A percentile compares a stretch with the other conserved stretches of the same genome.
These are phyloP conservation scores for Helarctos malayanus DNA, from an alignment of 2,797 vertebrate genomes.

Conservation along the genomic window DNA sequence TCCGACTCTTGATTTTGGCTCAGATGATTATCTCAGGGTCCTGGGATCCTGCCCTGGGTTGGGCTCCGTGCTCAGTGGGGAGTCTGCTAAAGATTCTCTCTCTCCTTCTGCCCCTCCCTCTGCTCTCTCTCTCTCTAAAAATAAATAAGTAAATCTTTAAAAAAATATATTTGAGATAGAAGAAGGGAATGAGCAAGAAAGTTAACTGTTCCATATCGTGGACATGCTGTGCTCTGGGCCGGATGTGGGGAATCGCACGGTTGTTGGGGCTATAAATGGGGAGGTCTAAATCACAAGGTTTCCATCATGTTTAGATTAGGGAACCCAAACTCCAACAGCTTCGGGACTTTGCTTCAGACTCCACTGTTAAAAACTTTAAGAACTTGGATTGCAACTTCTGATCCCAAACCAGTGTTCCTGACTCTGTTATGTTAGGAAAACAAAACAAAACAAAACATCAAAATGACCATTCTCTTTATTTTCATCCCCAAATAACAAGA, in stretches of 20 bases:
- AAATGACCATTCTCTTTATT: background rate
- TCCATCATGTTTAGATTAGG: fast-evolving
- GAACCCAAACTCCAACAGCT: background rate
- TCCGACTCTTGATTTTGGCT: background rate
- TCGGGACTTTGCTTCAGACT: background rate
- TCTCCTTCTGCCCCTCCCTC: background rate
- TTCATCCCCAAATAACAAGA: background rate
- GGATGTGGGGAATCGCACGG: fast-evolving
- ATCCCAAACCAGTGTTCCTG: background rate
- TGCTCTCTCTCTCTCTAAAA: background rate
- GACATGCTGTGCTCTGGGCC: fast-evolving
- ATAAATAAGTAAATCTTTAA: background rate
- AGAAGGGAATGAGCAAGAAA: background rate
- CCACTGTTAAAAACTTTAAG: background rate
- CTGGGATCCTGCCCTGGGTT: background rate
- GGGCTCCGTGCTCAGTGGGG: background rate
- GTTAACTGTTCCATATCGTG: background rate
- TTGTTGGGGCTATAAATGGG: fast-evolving
- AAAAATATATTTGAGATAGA: background rate
- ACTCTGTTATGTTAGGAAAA: background rate
- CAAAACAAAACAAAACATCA: background rate
- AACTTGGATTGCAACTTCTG: background rate
- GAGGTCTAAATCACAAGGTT: background rate
- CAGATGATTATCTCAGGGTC: background rate
- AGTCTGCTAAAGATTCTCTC: background rate